Percentiles rank a stretch among this genome's conserved stretches.
phyloP scores from a whole-genome alignment of 2,797 vertebrate species.

The Anguilla megastoma region DNA sequence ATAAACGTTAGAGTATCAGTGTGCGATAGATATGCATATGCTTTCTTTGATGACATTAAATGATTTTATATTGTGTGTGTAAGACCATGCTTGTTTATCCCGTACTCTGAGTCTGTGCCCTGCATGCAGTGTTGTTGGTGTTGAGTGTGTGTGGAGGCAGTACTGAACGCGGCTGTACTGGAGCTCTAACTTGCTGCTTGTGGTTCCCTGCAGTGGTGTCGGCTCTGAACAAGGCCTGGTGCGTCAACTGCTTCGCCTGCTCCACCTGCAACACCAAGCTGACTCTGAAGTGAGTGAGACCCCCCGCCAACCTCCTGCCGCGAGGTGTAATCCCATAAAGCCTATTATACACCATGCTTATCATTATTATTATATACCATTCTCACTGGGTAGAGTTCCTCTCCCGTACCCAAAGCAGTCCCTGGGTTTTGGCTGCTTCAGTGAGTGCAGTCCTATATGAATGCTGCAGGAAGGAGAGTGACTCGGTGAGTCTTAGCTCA shows the following conservation, averaged over 20 bases:
- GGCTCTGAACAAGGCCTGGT: constrained; percentile 98
- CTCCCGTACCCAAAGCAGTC: neutral
- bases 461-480: neutral
- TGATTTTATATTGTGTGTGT: neutral
- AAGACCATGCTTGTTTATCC: neutral
- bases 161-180: neutral
- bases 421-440: neutral
- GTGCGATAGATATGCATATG: neutral
- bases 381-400: neutral
- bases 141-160: neutral
- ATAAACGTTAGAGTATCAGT: neutral
- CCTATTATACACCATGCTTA: neutral
- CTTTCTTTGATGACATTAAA: neutral
- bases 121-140: neutral
- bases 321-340: neutral
- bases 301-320: neutral
- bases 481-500: neutral
- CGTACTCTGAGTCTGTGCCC: no score
- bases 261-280: constrained; percentile 97
- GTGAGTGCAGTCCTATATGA: neutral
- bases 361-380: neutral
- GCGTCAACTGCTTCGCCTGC: constrained; percentile 96
- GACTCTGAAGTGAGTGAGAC: constrained; percentile 95
- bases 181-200: neutral
- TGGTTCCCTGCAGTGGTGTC: constrained; percentile 84